Evolutionary conservation across 2,888 invertebrate genomes (phyloP).

Genomic region (Lapara coniferarum): DNA sequence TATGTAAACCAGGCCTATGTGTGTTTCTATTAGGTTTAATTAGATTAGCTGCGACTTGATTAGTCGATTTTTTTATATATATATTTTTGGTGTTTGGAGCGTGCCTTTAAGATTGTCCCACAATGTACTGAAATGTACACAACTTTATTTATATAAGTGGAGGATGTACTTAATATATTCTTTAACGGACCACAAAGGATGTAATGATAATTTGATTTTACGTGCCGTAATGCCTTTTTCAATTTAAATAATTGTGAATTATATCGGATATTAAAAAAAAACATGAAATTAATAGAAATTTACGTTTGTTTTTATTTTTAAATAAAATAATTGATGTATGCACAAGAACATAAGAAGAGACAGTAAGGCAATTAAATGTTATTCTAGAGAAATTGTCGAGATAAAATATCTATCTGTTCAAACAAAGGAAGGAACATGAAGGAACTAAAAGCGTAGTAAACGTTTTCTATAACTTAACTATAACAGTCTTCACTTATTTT

Average conservation of each 20-base stretch:
- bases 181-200: neutral
- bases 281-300: neutral
- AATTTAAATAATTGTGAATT: neutral
- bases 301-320: neutral
- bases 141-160: conserved; percentile 17
- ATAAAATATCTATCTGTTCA: neutral
- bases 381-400: neutral
- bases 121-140: conserved; percentile 7
- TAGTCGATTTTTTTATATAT: neutral
- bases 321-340: neutral
- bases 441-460: conserved; percentile 5
- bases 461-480: conserved; percentile 4
- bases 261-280: neutral
- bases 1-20: conserved; percentile 41
- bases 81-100: neutral
- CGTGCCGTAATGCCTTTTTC: conserved; percentile 17
- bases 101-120: conserved; percentile 15
- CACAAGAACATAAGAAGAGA: neutral
- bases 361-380: neutral
- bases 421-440: neutral
- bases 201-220: neutral
- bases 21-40: conserved; percentile 34
- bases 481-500: conserved; percentile 14
- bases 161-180: conserved; percentile 15
- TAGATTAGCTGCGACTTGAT: neutral